phyloP scores from a whole-genome alignment of 2,888 invertebrate genomes.

The Tholera decimalis region DNA sequence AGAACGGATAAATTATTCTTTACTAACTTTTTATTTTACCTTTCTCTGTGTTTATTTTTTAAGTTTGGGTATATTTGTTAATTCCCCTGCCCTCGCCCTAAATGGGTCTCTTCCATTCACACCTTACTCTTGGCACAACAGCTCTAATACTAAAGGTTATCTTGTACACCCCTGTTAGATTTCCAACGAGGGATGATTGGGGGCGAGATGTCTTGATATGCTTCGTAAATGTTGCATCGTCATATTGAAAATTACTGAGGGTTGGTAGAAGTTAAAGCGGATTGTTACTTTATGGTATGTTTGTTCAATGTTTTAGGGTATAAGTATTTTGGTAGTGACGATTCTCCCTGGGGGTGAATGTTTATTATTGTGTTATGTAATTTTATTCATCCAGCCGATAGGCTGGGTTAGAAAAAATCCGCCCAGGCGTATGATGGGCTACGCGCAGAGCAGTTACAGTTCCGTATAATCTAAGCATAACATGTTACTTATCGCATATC shows the following conservation, averaged over 20 bases:
- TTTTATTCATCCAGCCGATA: too few relatives aligned
- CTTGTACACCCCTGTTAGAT: conserved; percentile 74
- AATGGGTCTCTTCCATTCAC: conserved; percentile 26
- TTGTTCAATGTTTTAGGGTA: conserved; percentile 9
- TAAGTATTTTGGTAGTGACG: conserved; percentile 1
- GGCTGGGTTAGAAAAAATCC: too few relatives aligned
- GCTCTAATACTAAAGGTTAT: conserved; percentile 78
- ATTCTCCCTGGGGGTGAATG: neutral
- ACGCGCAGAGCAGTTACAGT: too few relatives aligned
- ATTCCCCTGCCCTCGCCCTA: neutral
- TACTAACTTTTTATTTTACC: neutral
- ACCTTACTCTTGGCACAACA: conserved; percentile 9
- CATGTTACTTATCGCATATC: too few relatives aligned
- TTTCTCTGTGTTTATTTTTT: neutral
- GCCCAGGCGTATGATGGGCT: too few relatives aligned
- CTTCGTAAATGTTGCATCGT: conserved; percentile 54
- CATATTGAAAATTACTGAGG: conserved; percentile 52
- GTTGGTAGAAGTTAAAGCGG: conserved; percentile 34
- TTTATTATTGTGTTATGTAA: too few relatives aligned
- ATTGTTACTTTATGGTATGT: conserved; percentile 55
- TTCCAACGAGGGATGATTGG: conserved; percentile 51
- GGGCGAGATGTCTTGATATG: conserved; percentile 49
- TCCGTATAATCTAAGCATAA: too few relatives aligned
- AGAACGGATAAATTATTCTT: conserved; percentile 7
- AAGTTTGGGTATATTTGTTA: neutral